Base-by-base conservation (phyloP, 2,113 vertebrate species). In the Rhinopomastus cyanomelas region DNA sequence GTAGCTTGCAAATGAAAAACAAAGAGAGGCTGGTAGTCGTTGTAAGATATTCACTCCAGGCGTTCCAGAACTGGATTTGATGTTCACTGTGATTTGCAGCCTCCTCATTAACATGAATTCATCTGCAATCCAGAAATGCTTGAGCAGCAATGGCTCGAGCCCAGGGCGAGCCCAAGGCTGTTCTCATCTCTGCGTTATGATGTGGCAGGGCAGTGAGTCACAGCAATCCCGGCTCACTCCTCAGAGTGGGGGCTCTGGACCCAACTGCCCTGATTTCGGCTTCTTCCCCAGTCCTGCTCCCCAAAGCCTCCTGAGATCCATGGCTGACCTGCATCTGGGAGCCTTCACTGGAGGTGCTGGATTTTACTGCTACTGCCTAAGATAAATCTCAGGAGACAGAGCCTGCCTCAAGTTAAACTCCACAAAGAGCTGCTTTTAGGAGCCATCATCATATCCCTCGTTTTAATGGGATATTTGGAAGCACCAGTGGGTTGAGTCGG, bases 91-190 rank as follows among this genome's bases (percentile, higher is more conserved):
- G 91, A 92, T 96, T 94, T 94, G 91, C 91, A 94, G 91, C 84
- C 91, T 93, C 72, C 78, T 95, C 91, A 95, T 96, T 95, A 96
- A 55, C 87, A 85, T 85, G 87, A 84, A 87, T 87, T 93, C 93
- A 96, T 94, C 95, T 96, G 89, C 95, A 96, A 95, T 90, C 94
- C 94, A 96, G 92, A 96, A 96, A 96, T 95, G 94, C 95, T 93
- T 90, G 94, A 94, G 95, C 89, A 94, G 94, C 95, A 96, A 73
- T 92, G 89, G 94, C 91, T 95, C 2, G 0, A 83, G 87, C 94
- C 94, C 87, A 90, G 89, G 94, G 95, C 95, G 87, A 94, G 94
- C 62, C 78, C 89, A 84, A 80, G 87, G 91, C 81, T 94, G 91
- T 55, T 93, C 94, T 86, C 95, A 92, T 82, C 89, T 25, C 74